These are phyloP conservation scores for Hylyphantes graminicola DNA, from an alignment of 1,140 invertebrate species.

Conservation along the genomic window DNA sequence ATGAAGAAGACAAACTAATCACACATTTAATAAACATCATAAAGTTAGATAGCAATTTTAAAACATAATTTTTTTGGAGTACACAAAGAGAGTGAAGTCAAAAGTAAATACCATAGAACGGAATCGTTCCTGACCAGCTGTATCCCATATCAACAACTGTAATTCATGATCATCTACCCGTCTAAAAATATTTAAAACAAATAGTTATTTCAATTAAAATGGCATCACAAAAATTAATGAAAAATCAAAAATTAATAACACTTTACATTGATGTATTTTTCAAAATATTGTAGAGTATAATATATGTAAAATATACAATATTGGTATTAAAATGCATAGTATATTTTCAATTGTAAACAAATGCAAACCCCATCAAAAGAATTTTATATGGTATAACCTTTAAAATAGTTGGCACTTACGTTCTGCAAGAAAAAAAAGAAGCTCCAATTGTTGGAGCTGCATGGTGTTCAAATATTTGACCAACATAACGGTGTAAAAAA, in stretches of 20 bases:
- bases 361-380: no score
- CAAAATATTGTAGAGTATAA: no score
- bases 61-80: not conserved
- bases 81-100: no score
- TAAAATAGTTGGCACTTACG: slow-evolving; percentile 70
- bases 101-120: slow-evolving; percentile 70
- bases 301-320: no score
- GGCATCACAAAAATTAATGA: not conserved
- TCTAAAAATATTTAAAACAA: slow-evolving; percentile 37
- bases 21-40: not conserved
- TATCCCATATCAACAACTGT: slow-evolving; percentile 98
- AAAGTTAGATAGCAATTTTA: not conserved
- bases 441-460: slow-evolving; percentile 87
- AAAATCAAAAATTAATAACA: no score
- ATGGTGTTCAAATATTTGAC: slow-evolving; percentile 78
- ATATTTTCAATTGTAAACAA: not conserved
- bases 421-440: slow-evolving; percentile 86
- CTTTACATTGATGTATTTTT: no score
- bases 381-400: not conserved
- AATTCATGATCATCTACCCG: slow-evolving; percentile 67
- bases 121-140: slow-evolving; percentile 98
- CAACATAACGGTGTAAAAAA: slow-evolving; percentile 82
- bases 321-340: not conserved
- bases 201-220: not conserved
- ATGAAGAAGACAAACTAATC: not conserved